These are phyloP conservation scores for Spea bombifrons DNA, from an alignment of 2,113 vertebrate genomes.

Conservation along the genomic window DNA sequence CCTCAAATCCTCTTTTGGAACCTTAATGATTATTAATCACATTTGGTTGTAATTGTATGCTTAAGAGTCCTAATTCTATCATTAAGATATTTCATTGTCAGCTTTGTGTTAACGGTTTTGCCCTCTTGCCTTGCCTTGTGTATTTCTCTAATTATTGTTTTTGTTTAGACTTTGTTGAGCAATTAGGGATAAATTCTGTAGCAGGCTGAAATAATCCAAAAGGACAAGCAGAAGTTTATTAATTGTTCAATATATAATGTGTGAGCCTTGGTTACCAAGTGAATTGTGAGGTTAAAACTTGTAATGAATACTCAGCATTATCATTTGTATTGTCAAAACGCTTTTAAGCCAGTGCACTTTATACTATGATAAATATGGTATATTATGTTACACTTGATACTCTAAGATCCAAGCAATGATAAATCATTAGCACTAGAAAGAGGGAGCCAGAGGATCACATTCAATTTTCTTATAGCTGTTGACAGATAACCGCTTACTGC, in stretches of 20 bases:
- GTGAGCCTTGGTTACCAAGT: background rate
- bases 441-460: slow-evolving; percentile 48
- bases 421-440: slow-evolving; percentile 50
- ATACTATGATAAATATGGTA: slow-evolving; percentile 53
- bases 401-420: slow-evolving; percentile 57
- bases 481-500: slow-evolving; percentile 8
- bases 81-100: background rate
- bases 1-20: background rate
- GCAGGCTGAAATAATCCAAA: background rate
- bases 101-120: background rate
- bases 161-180: background rate
- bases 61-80: background rate
- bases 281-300: slow-evolving; percentile 35
- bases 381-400: slow-evolving; percentile 61
- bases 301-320: slow-evolving; percentile 48
- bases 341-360: slow-evolving; percentile 57
- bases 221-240: slow-evolving; percentile 9
- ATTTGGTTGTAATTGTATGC: background rate
- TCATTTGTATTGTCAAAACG: slow-evolving; percentile 60
- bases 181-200: background rate
- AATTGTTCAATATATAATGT: background rate
- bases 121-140: background rate
- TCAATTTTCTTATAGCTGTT: slow-evolving; percentile 23
- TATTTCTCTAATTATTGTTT: background rate
- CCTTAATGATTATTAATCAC: background rate